Evolutionary conservation across 2,888 invertebrate genomes (phyloP).

Genomic region (Parnassius glacialis): DNA sequence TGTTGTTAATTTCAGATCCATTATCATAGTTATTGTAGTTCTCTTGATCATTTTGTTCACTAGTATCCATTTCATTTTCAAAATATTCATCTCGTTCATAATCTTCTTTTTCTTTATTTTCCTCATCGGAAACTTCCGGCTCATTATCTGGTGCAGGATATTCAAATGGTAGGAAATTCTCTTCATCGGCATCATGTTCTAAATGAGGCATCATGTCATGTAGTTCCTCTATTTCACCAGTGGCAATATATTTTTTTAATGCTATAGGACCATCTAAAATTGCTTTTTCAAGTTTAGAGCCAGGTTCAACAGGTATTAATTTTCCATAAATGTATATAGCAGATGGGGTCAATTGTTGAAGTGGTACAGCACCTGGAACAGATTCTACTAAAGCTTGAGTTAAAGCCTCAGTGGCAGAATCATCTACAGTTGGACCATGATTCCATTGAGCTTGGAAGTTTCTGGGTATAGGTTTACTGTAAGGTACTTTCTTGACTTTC

Average conservation of each 20-base stretch:
- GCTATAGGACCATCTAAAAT: slow-evolving; percentile 89
- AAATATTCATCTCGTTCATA: slow-evolving; percentile 55
- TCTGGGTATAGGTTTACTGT: slow-evolving; percentile 96
- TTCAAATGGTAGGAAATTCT: slow-evolving; percentile 68
- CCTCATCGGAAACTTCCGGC: slow-evolving; percentile 48
- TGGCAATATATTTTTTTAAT: slow-evolving; percentile 87
- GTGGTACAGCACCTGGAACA: slow-evolving; percentile 88
- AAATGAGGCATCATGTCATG: slow-evolving; percentile 87
- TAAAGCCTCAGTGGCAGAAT: slow-evolving; percentile 81
- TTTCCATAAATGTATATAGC: slow-evolving; percentile 93
- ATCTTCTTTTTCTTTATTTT: slow-evolving; percentile 56
- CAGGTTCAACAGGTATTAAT: slow-evolving; percentile 88
- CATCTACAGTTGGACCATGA: slow-evolving; percentile 83
- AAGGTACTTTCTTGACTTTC: slow-evolving; percentile 92
- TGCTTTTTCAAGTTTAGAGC: slow-evolving; percentile 87
- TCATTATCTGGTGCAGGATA: slow-evolving; percentile 62
- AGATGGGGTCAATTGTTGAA: slow-evolving; percentile 88
- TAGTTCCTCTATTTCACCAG: slow-evolving; percentile 90
- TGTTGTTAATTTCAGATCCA: slow-evolving; percentile 54
- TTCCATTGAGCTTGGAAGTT: slow-evolving; percentile 99
- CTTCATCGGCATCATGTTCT: slow-evolving; percentile 82
- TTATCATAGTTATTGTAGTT: slow-evolving; percentile 60
- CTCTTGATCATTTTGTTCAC: slow-evolving; percentile 65
- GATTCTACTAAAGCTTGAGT: slow-evolving; percentile 87
- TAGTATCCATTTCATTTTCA: slow-evolving; percentile 65